Base-by-base conservation (phyloP, 2,797 vertebrate genomes). In the Chaenodraco wilsoni region DNA sequence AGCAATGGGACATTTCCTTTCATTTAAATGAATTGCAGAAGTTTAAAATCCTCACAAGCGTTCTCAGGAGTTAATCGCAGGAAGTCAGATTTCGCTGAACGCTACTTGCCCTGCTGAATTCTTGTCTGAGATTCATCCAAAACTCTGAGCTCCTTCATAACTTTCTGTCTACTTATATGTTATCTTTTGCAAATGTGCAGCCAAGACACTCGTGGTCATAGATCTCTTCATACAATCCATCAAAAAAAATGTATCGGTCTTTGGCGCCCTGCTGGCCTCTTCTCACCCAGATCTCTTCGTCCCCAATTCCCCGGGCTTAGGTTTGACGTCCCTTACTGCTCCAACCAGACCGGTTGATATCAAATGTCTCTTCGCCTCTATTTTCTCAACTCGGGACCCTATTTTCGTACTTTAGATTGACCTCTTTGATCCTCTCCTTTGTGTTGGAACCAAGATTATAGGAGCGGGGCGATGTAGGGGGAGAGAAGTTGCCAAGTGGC, bases 351-450 rank as follows among this genome's bases (percentile, higher is more conserved):
- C 67, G 76, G 52, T 72, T 83, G 88, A 88, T 85, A 74, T 79
- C 75, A n/a, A 64, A 63, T 48, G 65, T 81, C 56, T 80, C 65
- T 27, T 73, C 46, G 23, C 69, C 74, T 85, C 64, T 66, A 59
- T 84, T 92, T 87, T 83, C 82, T 82, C 80, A 88, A 91, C 87
- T 89, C 78, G 82, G 84, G 87, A 87, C 89, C 88, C 81, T 77
- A 83, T 89, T 91, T 89, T 80, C 72, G 79, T 87, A 84, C 92
- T 95, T 94, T 88, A 92, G 90, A 90, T 93, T 94, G 95, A 95
- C 95, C 95, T 88, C 85, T 73, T 61, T 87, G 92, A 94, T 94
- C 90, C 91, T 81, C 76, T 79, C 41, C 70, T 92, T 93, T 93
- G 85, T 86, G 78, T 87, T 74, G 79, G 84, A 89, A 91, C 79